Percentiles rank a stretch among this genome's conserved stretches.
phyloP scores from a whole-genome alignment of 1,140 invertebrate species.

The Panagrolaimus sp. region DNA sequence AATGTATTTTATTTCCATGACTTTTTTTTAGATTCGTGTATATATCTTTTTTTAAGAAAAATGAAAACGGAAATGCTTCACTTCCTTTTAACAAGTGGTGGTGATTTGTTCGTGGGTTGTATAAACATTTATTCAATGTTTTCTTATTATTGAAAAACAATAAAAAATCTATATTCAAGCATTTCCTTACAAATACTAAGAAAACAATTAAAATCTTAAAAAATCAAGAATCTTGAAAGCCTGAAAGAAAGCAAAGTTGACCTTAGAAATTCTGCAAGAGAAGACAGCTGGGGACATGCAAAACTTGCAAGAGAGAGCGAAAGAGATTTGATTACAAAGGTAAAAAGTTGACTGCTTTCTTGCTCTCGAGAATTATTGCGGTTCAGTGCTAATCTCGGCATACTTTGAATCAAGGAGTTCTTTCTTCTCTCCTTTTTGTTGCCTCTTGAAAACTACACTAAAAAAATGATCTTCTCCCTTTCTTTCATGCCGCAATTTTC shows the following conservation, averaged over 20 bases:
- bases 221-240: neutral
- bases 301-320: too few relatives aligned
- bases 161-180: neutral
- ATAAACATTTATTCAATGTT: neutral
- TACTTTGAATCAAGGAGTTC: neutral
- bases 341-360: neutral
- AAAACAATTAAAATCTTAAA: neutral
- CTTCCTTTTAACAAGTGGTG: conserved; percentile 4
- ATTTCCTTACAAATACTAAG: neutral
- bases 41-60: neutral
- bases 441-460: neutral
- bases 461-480: too few relatives aligned
- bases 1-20: neutral
- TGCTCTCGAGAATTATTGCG: neutral
- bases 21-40: too few relatives aligned
- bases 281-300: neutral
- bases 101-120: neutral
- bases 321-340: neutral
- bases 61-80: neutral
- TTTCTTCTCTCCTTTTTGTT: too few relatives aligned
- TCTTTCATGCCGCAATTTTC: neutral
- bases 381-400: neutral
- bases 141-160: neutral
- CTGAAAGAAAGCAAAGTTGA: neutral
- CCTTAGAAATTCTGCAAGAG: neutral